These are phyloP conservation scores for Pseudomugil gertrudae DNA, from an alignment of 2,797 vertebrate species.

Conservation along the genomic window DNA sequence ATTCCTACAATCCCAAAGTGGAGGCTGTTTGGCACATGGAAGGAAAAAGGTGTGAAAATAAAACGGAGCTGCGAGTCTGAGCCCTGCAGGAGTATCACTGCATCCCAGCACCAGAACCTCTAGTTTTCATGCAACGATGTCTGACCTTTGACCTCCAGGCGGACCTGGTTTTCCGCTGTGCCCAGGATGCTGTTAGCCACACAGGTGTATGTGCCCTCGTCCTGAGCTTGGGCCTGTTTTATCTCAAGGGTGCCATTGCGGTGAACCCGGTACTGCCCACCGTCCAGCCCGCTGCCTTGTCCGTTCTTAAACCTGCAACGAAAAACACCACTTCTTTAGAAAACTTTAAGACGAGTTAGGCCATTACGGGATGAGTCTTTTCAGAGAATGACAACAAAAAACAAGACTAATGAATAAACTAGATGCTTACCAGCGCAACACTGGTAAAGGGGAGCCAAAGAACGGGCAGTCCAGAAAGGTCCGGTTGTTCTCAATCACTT, in stretches of 20 bases:
- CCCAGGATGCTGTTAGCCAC: conserved; percentile 94
- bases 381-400: not conserved
- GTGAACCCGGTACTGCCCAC: conserved; percentile 90
- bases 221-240: conserved; percentile 85
- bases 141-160: conserved; percentile 97
- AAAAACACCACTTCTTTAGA: too few species aligned
- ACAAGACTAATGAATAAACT: too few species aligned
- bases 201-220: conserved; percentile 96
- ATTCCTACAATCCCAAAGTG: not conserved
- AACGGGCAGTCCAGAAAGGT: conserved; percentile 92
- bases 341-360: not conserved
- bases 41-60: not conserved
- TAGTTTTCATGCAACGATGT: not conserved
- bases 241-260: conserved; percentile 94
- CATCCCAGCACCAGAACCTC: too few species aligned
- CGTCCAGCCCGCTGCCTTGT: conserved; percentile 93
- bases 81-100: too few species aligned
- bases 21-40: conserved; percentile 41
- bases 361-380: not conserved
- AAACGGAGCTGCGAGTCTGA: too few species aligned
- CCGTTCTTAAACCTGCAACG: conserved; percentile 95
- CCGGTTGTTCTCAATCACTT: conserved; percentile 91
- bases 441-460: conserved; percentile 94
- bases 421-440: conserved; percentile 89
- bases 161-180: conserved; percentile 90